Base-by-base conservation (phyloP, 2,888 invertebrate species). In the Xestia c-nigrum region DNA sequence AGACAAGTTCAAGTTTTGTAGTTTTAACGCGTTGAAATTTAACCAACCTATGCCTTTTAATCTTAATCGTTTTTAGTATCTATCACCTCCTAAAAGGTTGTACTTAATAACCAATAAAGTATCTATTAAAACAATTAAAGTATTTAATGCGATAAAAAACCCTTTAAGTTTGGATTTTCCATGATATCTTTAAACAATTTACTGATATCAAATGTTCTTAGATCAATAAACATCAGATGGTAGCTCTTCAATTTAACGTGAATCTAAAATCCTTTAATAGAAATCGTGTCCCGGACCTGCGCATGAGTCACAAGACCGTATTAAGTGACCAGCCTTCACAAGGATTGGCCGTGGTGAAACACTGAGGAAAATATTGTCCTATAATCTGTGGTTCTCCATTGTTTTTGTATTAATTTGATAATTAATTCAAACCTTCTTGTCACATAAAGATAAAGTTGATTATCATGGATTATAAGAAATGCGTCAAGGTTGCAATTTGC, bases 201-300 rank as follows among this genome's bases (percentile, higher is more conserved):
- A 55, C 14, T 68, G 40, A 43, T 21, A 7, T n/a, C n/a, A 38
- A 52, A 52, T 64, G 6, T 24, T 47, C 19, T 40, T 12, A 12
- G 4, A 59, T 40, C 16, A 61, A 31, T 0, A 46, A 59, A 47
- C 0, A 21, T 24, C 9, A 52, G 38, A 43, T 52, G 10, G 24
- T 4, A 9, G 6, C 24, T 50, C 24, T 50, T 55, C 21, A 50
- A 40, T 55, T 55, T 21, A 16, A 43, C 38, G 24, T 50, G n/a
- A 38, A 47, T 50, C 68, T 38, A 50, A 72, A 71, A 68, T 52
- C 19, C 52, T 71, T 64, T 57, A 72, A 38, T 46, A 74, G 59
- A 86, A 83, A 76, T 81, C 77, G 74, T 80, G 77, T 87, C 87
- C 87, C 83, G 87, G 85, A 88, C 57, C 65, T 86, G 77, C 67